These are phyloP conservation scores for Aplodontia rufa DNA, from an alignment of 2,113 vertebrate genomes.

Conservation along the genomic window DNA sequence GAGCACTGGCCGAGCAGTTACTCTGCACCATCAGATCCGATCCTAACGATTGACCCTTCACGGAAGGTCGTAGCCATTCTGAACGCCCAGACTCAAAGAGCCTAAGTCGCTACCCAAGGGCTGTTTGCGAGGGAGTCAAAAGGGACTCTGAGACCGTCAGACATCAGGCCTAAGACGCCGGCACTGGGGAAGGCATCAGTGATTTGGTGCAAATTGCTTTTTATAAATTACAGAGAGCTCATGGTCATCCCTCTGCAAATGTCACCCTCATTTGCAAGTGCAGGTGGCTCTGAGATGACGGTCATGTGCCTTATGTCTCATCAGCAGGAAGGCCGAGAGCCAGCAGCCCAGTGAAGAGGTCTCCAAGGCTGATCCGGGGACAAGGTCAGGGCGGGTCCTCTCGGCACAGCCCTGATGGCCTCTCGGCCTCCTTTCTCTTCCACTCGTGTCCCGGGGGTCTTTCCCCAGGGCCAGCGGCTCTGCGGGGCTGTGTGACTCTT, in stretches of 20 bases:
- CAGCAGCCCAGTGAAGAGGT: not conserved
- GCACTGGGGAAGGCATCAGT: not conserved
- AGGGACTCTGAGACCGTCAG: not conserved
- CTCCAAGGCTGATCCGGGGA: not conserved
- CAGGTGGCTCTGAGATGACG: not conserved
- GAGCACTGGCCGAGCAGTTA: not conserved
- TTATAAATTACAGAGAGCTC: not conserved
- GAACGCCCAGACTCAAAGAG: not conserved
- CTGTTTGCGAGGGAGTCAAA: not conserved
- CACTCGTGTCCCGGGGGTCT: not conserved
- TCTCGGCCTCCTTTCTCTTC: not conserved
- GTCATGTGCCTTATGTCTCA: not conserved
- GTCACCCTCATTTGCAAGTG: not conserved
- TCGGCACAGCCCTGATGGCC: rapidly evolving
- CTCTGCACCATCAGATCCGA: not conserved
- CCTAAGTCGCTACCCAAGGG: not conserved
- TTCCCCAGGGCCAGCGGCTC: not conserved
- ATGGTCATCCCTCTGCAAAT: not conserved
- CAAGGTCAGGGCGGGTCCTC: rapidly evolving
- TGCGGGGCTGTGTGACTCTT: not conserved
- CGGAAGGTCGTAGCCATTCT: not conserved
- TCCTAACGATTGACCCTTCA: not conserved
- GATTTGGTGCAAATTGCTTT: not conserved
- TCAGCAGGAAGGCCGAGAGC: not conserved
- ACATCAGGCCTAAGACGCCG: not conserved